phyloP scores from a whole-genome alignment of 53 echinoderm and acorn worm species.

The Hippasteria phrygiana region DNA sequence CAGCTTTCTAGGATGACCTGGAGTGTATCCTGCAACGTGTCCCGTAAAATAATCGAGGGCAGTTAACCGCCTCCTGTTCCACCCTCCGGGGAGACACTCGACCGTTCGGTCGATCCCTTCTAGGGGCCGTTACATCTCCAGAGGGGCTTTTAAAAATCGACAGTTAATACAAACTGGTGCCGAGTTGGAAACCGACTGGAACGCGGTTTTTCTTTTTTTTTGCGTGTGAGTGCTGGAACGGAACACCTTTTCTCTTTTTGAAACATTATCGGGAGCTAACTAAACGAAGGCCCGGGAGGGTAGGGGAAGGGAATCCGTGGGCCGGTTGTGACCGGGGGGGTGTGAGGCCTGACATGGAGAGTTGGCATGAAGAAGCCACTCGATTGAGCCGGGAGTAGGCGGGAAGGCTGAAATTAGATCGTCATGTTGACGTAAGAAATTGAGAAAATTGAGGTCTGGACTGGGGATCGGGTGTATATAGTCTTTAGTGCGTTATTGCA shows the following conservation, averaged over 20 bases:
- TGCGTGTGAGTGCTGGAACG: constrained; percentile 10
- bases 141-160: constrained; percentile 33
- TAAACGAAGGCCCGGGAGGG: constrained; percentile 3
- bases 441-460: constrained; percentile 64
- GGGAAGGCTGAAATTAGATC: constrained; percentile 53
- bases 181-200: not conserved
- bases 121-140: constrained; percentile 43
- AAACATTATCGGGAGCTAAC: constrained; percentile 61
- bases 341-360: constrained; percentile 25
- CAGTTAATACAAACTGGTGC: constrained; percentile 21
- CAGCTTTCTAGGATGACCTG: not conserved
- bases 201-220: not conserved
- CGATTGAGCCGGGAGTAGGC: constrained; percentile 32
- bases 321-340: constrained; percentile 44
- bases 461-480: not conserved
- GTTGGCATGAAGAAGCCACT: constrained; percentile 48
- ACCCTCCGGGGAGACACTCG: constrained; percentile 51
- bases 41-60: not conserved
- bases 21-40: not conserved
- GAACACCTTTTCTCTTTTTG: constrained; percentile 40
- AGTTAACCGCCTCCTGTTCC: constrained; percentile 1
- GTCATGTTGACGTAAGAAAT: constrained; percentile 61
- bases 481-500: not conserved
- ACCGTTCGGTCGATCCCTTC: constrained; percentile 52
- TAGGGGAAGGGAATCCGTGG: not conserved